Percentiles rank a stretch among this genome's conserved stretches.
phyloP scores from a whole-genome alignment of 2,797 vertebrate species.

The Syngnathus rostellatus region DNA sequence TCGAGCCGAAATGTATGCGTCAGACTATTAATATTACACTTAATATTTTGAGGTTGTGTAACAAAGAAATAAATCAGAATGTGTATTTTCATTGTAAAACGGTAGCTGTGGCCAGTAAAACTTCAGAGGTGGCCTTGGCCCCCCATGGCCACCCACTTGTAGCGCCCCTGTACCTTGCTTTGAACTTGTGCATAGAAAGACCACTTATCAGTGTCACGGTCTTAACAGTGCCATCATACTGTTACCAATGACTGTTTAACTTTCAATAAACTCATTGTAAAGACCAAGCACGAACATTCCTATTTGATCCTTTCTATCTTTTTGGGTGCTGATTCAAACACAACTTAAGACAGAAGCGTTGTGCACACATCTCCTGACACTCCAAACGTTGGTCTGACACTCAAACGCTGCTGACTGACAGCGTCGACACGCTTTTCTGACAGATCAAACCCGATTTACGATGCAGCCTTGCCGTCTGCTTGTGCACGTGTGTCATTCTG shows the following conservation, averaged over 20 bases:
- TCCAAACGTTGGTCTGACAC: constrained; percentile 55
- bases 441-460: constrained; percentile 66
- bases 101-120: too few species aligned
- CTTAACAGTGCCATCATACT: background rate
- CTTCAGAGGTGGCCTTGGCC: too few species aligned
- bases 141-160: too few species aligned
- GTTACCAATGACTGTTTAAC: background rate
- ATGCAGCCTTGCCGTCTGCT: constrained; percentile 28
- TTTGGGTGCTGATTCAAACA: background rate
- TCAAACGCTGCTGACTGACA: constrained; percentile 53
- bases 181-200: too few species aligned
- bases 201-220: too few species aligned
- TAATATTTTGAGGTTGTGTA: too few species aligned
- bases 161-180: too few species aligned
- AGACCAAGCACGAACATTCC: background rate
- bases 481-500: constrained; percentile 27
- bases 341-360: constrained; percentile 1
- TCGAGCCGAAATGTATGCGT: too few species aligned
- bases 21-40: too few species aligned
- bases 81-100: too few species aligned
- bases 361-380: constrained; percentile 46
- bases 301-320: background rate
- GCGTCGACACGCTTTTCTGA: constrained; percentile 54
- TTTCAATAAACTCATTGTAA: background rate
- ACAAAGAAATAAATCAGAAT: too few species aligned